Base-by-base conservation (phyloP, 1,140 invertebrate species). In the Forficula auricularia region DNA sequence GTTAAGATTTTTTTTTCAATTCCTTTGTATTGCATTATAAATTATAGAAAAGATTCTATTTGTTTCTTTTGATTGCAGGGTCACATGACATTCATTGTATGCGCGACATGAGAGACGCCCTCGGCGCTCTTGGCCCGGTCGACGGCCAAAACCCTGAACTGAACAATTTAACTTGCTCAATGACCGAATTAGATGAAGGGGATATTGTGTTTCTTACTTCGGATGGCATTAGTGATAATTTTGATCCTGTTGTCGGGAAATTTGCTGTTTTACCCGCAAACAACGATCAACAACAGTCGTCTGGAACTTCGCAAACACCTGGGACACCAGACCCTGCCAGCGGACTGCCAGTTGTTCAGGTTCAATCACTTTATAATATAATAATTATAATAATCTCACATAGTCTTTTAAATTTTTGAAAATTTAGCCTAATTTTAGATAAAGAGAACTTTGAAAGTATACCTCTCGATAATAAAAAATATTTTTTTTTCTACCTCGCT, bases 161-260 rank as follows among this genome's bases (percentile, higher is more conserved):
- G 20, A 84, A 83, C 51, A 92, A 92, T 62, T 65, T 94, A 10
- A 92, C 88, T 0, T 79, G 87, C 50, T 84, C 85, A 0, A 74
- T 94, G 69, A 91, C 83, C 1, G 75, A 86, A 47, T 70, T 85
- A 15, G 79, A 87, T 39, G 59, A 69, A 30, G 84, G 81, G 8
- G 89, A 92, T 58, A 77, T 91, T 48, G 79, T 94, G 22, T 87
- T 90, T 57, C 67, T 94, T 10, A 88, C 86, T 1, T 85, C 81
- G 13, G 88, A 92, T 58, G 88, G 88, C n/a, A 75, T 92, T 19
- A 87, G 83, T 9, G 88, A 92, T 55, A 92, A 92, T 57, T 89
- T 91, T 59, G 88, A 92, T 65, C 89, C 88, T 2, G 87, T 91
- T 33, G 44, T 92, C 43, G 88, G 87, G 4, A 88, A 88, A 63